Percentiles rank a stretch among this genome's conserved stretches.
Conservation (phyloP, 2,888 invertebrate genomes). For the Amphiduros pacificus region DNA sequence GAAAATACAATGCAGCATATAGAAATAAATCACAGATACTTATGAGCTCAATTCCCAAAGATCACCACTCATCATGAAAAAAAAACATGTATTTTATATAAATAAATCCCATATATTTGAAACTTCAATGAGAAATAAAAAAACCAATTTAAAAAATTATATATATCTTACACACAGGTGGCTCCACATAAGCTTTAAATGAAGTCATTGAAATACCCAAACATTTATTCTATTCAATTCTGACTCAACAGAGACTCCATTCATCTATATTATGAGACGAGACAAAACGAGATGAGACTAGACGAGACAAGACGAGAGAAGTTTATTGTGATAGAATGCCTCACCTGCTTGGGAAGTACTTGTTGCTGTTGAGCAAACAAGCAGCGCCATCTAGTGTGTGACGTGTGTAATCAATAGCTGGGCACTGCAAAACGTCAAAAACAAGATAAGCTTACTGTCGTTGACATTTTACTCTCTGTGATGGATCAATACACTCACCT, state of each 20-base stretch:
- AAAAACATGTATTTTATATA: too few species aligned
- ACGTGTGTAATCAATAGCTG: constrained; percentile 98
- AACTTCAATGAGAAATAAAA: too few species aligned
- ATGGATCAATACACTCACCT: background rate
- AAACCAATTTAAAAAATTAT: too few species aligned
- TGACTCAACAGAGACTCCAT: too few species aligned
- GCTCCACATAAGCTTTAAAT: too few species aligned
- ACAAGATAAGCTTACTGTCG: background rate
- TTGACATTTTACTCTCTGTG: background rate
- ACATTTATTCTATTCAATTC: too few species aligned
- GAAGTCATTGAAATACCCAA: background rate
- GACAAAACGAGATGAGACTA: too few species aligned
- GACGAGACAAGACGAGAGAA: background rate
- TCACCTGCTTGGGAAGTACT: constrained; percentile 94
- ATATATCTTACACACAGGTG: background rate
- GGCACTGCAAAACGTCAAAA: constrained; percentile 67
- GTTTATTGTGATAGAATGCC: background rate
- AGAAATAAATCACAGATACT: too few species aligned
- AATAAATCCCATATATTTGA: too few species aligned
- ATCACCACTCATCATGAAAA: too few species aligned
- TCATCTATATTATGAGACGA: too few species aligned
- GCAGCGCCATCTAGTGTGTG: constrained; percentile 99
- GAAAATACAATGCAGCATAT: constrained; percentile 2
- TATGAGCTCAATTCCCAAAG: too few species aligned
- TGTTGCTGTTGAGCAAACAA: constrained; percentile 96